phyloP scores from a whole-genome alignment of 2,797 vertebrate species.

The Rhinichthys osculus region DNA sequence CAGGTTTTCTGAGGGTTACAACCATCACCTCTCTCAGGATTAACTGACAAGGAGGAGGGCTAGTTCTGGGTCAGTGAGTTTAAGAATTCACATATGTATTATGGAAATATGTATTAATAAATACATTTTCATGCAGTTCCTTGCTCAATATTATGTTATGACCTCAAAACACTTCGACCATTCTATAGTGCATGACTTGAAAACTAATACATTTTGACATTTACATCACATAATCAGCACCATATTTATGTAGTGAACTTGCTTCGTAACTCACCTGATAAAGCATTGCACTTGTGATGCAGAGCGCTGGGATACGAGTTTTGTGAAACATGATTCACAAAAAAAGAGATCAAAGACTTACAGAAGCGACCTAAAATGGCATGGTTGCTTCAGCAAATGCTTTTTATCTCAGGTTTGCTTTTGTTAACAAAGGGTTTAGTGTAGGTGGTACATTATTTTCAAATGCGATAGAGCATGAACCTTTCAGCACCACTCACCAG shows the following conservation, averaged over 20 bases:
- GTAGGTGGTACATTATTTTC: neutral
- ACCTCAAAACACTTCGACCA: neutral
- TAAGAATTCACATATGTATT: neutral
- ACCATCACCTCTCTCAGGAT: slow-evolving; percentile 20
- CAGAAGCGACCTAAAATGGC: neutral
- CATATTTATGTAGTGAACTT: neutral
- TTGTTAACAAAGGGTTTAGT: neutral
- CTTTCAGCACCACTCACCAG: neutral
- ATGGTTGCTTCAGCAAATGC: neutral
- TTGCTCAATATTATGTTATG: neutral
- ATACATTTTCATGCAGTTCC: neutral
- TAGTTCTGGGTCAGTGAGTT: slow-evolving; percentile 30
- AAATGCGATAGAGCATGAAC: neutral
- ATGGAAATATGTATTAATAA: too few relatives aligned
- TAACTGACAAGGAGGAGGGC: slow-evolving; percentile 11
- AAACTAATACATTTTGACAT: neutral
- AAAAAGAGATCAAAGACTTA: neutral
- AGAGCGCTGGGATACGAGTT: too few relatives aligned
- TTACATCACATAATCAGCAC: neutral
- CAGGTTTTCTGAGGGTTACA: slow-evolving; percentile 46
- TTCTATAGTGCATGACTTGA: neutral
- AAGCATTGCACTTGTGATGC: neutral
- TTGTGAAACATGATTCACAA: neutral
- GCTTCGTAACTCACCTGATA: neutral
- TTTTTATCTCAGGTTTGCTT: neutral